A percentile compares a stretch with the other conserved stretches of the same genome.
phyloP scores from a whole-genome alignment of 2,888 invertebrate species.

The Gymnocheta viridis region DNA sequence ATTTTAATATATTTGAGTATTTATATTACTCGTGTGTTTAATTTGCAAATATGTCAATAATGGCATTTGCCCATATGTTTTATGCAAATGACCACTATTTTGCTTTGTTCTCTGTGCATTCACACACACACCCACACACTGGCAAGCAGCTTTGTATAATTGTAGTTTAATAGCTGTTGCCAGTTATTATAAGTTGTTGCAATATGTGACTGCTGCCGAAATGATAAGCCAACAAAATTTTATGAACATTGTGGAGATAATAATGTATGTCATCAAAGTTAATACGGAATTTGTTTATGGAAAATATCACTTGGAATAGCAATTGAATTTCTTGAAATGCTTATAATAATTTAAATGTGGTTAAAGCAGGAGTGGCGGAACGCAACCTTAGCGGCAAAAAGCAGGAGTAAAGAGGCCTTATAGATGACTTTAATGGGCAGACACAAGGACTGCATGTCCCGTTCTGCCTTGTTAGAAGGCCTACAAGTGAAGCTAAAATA shows the following conservation, averaged over 20 bases:
- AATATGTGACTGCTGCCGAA: neutral
- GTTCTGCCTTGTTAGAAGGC: no score
- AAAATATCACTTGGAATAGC: no score
- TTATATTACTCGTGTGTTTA: neutral
- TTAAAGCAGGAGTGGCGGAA: no score
- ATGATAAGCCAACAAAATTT: constrained; percentile 1
- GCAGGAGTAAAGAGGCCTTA: no score
- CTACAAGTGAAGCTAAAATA: no score
- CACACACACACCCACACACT: neutral
- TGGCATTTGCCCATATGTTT: constrained; percentile 40
- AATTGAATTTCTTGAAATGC: no score
- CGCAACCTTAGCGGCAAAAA: no score
- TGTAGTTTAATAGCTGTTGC: constrained; percentile 11
- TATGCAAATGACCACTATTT: constrained; percentile 19
- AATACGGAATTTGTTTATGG: no score
- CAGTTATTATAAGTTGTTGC: neutral
- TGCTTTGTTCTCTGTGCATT: neutral
- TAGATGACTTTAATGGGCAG: no score
- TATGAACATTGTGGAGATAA: neutral
- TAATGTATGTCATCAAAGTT: neutral
- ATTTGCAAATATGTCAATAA: constrained; percentile 30
- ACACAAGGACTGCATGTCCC: no score
- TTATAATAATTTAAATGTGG: no score
- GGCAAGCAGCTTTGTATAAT: neutral
- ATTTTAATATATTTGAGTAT: neutral